These are phyloP conservation scores for Saccostrea cuccullata DNA, from an alignment of 1,140 invertebrate genomes.

Conservation along the genomic window DNA sequence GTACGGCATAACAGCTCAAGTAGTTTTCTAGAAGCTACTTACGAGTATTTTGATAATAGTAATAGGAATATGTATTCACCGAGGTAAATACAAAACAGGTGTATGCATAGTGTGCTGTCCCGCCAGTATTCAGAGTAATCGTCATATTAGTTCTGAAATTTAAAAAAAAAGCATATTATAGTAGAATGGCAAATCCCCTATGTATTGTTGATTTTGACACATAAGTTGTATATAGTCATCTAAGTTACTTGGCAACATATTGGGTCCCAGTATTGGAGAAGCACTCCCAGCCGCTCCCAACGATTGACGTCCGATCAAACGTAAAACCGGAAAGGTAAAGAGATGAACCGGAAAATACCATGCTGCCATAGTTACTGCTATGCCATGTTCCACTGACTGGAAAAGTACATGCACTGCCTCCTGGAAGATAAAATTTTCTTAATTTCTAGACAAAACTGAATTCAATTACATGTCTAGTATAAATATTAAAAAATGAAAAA, in stretches of 20 bases:
- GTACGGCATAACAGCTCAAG: too few species aligned
- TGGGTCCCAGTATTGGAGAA: background rate
- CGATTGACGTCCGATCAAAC: background rate
- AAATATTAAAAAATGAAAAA: background rate
- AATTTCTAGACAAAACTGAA: background rate
- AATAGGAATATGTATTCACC: conserved; percentile 2
- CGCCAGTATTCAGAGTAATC: background rate
- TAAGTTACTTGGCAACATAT: background rate
- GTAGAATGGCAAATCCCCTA: too few species aligned
- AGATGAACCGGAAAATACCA: background rate
- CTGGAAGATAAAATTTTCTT: background rate
- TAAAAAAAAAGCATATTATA: background rate
- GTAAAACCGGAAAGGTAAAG: conserved; percentile 14
- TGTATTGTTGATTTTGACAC: too few species aligned
- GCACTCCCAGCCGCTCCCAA: conserved; percentile 3
- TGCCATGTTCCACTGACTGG: background rate
- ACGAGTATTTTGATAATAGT: conserved; percentile 1
- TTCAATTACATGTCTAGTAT: too few species aligned
- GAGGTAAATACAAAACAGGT: conserved; percentile 25
- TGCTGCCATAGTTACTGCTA: conserved; percentile 30
- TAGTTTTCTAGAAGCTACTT: background rate
- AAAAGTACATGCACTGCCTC: background rate
- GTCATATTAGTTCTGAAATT: conserved; percentile 15
- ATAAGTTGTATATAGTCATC: too few species aligned
- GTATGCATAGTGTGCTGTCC: background rate